Conservation (phyloP, 2,113 vertebrate species). For the Eulacestoma nigropectus region DNA sequence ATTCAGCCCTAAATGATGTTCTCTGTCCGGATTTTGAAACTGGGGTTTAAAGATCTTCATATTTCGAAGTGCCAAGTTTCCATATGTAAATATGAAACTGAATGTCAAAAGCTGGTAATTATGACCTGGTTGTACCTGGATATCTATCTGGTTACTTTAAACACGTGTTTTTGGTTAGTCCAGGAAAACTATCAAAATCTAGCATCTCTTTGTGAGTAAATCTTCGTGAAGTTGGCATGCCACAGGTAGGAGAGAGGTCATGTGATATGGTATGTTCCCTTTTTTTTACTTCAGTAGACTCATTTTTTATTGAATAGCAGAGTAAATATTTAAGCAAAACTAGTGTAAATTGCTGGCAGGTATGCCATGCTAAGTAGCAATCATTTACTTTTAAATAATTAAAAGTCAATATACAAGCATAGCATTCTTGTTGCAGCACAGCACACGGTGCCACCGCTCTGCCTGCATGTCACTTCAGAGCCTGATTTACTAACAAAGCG, state of each 20-base stretch:
- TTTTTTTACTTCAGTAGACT: conserved; percentile 40
- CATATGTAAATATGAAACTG: neutral
- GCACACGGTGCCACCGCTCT: neutral
- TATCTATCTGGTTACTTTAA: neutral
- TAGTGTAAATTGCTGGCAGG: conserved; percentile 58
- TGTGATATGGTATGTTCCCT: neutral
- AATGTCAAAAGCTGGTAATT: neutral
- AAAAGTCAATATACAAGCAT: conserved; percentile 59
- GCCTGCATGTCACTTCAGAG: conserved; percentile 24
- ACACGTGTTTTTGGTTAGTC: neutral
- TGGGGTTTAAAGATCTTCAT: neutral
- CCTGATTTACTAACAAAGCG: neutral
- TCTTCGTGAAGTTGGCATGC: conserved; percentile 13
- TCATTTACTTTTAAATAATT: conserved; percentile 68
- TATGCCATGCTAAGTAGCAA: conserved; percentile 56
- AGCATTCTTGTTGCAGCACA: conserved; percentile 12
- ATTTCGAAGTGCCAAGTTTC: neutral
- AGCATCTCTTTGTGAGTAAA: conserved; percentile 18
- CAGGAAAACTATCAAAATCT: neutral
- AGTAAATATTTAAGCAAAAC: conserved; percentile 61
- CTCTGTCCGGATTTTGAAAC: neutral
- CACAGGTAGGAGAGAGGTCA: neutral
- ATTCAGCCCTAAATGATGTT: neutral
- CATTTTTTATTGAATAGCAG: conserved; percentile 62
- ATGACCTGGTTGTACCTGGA: neutral